Evolutionary conservation across 1,140 invertebrate species (phyloP).

Genomic region (Euwallacea similis): DNA sequence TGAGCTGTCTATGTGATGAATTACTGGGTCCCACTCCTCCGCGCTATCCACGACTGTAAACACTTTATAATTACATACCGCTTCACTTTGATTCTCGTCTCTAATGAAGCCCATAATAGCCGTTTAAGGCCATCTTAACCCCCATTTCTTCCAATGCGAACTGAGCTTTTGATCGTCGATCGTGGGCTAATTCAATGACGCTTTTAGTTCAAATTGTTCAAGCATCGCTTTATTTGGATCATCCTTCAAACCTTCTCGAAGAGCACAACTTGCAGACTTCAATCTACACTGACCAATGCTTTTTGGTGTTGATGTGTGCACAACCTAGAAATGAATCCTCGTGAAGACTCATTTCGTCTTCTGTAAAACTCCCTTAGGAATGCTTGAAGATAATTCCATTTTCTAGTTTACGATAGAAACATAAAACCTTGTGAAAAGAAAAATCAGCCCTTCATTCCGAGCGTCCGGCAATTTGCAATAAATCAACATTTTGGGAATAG

Average conservation of each 20-base stretch:
- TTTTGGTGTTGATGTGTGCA: too few relatives aligned
- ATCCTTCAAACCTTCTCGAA: too few relatives aligned
- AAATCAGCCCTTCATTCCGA: conserved; percentile 11
- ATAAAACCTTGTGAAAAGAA: conserved; percentile 18
- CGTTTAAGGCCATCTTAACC: conserved; percentile 39
- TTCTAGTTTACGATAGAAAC: conserved; percentile 29
- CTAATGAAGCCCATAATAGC: conserved; percentile 53
- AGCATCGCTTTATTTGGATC: too few relatives aligned
- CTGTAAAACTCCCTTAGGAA: too few relatives aligned
- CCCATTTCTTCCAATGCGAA: neutral
- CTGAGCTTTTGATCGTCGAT: neutral
- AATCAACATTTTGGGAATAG: conserved; percentile 45
- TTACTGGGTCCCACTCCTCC: conserved; percentile 51
- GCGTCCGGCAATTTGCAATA: conserved; percentile 39
- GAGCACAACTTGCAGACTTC: too few relatives aligned
- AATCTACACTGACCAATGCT: too few relatives aligned
- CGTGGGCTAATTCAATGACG: neutral
- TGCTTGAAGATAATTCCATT: conserved; percentile 8
- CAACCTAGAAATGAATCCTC: too few relatives aligned
- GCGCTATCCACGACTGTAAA: conserved; percentile 49
- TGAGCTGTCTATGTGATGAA: conserved; percentile 54
- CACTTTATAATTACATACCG: conserved; percentile 55
- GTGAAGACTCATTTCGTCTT: too few relatives aligned
- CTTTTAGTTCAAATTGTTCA: too few relatives aligned
- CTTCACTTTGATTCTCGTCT: conserved; percentile 51